Percentiles rank a stretch among this genome's conserved stretches.
Evolutionary conservation across 1,140 invertebrate genomes (phyloP).

Genomic region (silkworm (Bombyx mori)): ASM3026992v2 NC_085111.1:7392501-7393000

Average conservation of each 20-base stretch:
- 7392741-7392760: slow-evolving; percentile 46
- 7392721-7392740: slow-evolving; percentile 55
- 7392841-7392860: slow-evolving; percentile 3
- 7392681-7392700: slow-evolving; percentile 25
- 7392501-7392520: neutral
- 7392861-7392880: slow-evolving; percentile 25
- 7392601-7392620: slow-evolving; percentile 28
- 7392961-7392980: slow-evolving; percentile 54
- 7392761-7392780: slow-evolving; percentile 29
- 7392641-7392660: slow-evolving; percentile 4
- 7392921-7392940: slow-evolving; percentile 55
- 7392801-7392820: slow-evolving; percentile 54
- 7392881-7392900: slow-evolving; percentile 28
- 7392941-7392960: slow-evolving; percentile 41
- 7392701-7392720: slow-evolving; percentile 16
- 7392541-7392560: slow-evolving; percentile 11
- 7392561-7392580: slow-evolving; percentile 26
- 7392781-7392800: slow-evolving; percentile 47
- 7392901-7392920: slow-evolving; percentile 32
- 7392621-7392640: slow-evolving; percentile 24
- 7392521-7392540: slow-evolving; percentile 1
- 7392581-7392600: slow-evolving; percentile 12
- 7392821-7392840: slow-evolving; percentile 48
- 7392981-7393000: slow-evolving; percentile 59
- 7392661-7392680: slow-evolving; percentile 23